These are phyloP conservation scores for Drosophila borealis DNA, from an alignment of 2,888 invertebrate genomes.

Conservation along the genomic window DNA sequence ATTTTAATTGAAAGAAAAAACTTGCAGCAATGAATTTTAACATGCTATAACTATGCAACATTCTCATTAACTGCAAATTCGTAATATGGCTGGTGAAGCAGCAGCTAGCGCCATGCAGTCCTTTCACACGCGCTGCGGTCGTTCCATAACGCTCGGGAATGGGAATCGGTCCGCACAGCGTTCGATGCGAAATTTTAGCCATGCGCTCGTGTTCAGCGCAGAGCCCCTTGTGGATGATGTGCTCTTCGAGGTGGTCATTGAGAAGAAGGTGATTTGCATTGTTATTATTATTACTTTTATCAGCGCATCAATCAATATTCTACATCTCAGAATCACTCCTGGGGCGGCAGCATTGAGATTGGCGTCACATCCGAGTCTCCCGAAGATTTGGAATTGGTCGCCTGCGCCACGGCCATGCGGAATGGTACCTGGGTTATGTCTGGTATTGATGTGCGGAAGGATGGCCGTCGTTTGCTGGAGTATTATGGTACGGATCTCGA, in stretches of 20 bases:
- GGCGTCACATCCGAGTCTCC: slow-evolving; percentile 91
- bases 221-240: slow-evolving; percentile 92
- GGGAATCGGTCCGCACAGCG: slow-evolving; percentile 93
- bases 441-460: slow-evolving; percentile 93
- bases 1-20: not conserved
- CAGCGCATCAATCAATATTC: slow-evolving; percentile 14
- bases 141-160: slow-evolving; percentile 93
- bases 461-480: slow-evolving; percentile 92
- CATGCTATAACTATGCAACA: not conserved
- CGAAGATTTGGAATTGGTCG: slow-evolving; percentile 88
- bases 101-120: slow-evolving; percentile 40
- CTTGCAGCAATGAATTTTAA: slow-evolving; percentile 2
- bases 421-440: slow-evolving; percentile 97
- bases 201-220: slow-evolving; percentile 93
- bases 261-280: slow-evolving; percentile 90
- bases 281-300: not conserved
- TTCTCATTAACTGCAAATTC: slow-evolving; percentile 10
- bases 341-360: slow-evolving; percentile 92
- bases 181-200: slow-evolving; percentile 93
- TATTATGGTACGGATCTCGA: slow-evolving; percentile 94
- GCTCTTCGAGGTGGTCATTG: slow-evolving; percentile 94
- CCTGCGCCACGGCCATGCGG: slow-evolving; percentile 91
- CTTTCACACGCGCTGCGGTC: slow-evolving; percentile 89
- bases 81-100: slow-evolving; percentile 46
- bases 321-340: slow-evolving; percentile 89